Conservation (phyloP, 2,797 vertebrate genomes). For the Dendrocincla tyrannina region DNA sequence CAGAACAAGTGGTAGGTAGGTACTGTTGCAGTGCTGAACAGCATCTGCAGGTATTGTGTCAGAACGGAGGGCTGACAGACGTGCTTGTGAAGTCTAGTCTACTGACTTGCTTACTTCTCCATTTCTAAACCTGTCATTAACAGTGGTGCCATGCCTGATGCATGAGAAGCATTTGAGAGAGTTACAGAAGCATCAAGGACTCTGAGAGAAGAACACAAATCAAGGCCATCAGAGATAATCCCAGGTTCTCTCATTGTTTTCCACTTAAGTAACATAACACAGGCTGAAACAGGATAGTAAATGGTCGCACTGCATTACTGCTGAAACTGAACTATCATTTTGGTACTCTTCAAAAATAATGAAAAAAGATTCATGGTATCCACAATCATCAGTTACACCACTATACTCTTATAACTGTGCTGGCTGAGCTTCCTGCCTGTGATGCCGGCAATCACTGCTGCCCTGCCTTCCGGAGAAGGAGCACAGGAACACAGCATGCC, state of each 20-base stretch:
- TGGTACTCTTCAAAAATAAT: not conserved
- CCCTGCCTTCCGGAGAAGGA: not conserved
- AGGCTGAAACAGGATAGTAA: not conserved
- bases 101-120: not conserved
- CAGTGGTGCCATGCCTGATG: not conserved
- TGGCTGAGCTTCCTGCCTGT: not conserved
- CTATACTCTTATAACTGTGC: rapidly evolving
- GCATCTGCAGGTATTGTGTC: not conserved
- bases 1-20: not conserved
- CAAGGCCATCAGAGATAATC: not conserved
- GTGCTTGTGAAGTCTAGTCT: not conserved
- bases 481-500: not conserved
- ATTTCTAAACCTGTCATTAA: not conserved
- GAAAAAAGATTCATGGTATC: not conserved
- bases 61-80: not conserved
- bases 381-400: not conserved
- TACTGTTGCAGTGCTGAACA: not conserved
- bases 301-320: not conserved
- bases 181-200: not conserved
- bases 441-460: not conserved
- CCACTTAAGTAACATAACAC: not conserved
- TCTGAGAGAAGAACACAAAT: not conserved
- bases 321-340: not conserved
- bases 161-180: not conserved
- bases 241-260: not conserved